Percentiles rank a stretch among this genome's conserved stretches.
Conservation (phyloP, 1,140 invertebrate species). For the Watersipora subatra region DNA sequence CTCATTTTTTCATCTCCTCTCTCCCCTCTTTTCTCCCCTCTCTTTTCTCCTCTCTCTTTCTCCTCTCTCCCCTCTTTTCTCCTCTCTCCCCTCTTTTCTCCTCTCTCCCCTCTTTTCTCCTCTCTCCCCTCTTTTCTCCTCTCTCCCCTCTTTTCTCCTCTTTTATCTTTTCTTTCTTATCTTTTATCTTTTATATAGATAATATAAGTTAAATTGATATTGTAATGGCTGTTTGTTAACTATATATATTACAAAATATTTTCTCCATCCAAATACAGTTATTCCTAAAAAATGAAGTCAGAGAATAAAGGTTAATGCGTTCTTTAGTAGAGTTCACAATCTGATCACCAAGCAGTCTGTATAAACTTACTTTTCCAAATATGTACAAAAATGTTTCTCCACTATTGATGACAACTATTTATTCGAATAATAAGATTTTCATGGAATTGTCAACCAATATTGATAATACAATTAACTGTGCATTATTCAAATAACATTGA, state of each 20-base stretch:
- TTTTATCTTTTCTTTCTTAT: not conserved
- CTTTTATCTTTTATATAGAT: not conserved
- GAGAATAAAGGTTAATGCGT: no score
- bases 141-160: not conserved
- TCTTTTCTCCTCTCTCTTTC: conserved; percentile 3
- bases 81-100: conserved; percentile 2
- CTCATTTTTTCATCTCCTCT: conserved; percentile 6
- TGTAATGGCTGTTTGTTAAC: not conserved
- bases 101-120: conserved; percentile 3
- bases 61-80: not conserved
- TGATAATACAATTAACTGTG: no score
- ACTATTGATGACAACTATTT: no score
- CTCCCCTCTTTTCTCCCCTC: conserved; percentile 5
- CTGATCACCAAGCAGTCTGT: no score
- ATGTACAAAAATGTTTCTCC: no score
- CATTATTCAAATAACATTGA: no score
- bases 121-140: not conserved
- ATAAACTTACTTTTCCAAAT: no score
- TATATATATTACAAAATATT: not conserved
- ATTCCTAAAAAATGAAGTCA: no score
- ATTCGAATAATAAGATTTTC: no score
- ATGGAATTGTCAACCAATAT: no score
- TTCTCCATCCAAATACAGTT: no score
- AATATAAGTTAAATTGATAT: not conserved
- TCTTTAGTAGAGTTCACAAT: no score